A percentile compares a stretch with the other conserved stretches of the same genome.
Conservation (phyloP, 2,888 invertebrate species). For the Asteroscopus sphinx region DNA sequence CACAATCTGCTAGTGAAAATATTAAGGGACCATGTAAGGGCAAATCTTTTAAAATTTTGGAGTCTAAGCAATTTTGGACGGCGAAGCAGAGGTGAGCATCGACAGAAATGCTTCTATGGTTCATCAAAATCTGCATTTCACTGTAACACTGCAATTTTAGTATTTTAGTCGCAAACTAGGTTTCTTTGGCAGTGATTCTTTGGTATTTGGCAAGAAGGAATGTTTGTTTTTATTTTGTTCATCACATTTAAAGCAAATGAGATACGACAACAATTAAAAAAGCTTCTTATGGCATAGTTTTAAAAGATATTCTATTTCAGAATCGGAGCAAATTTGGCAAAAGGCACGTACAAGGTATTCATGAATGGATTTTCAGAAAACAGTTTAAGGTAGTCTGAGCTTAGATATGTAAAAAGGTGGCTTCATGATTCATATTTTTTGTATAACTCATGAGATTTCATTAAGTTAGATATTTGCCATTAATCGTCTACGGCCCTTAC, state of each 20-base stretch:
- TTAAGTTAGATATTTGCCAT: slow-evolving; percentile 19
- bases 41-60: slow-evolving; percentile 11
- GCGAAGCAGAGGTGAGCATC: slow-evolving; percentile 65
- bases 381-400: slow-evolving; percentile 15
- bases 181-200: slow-evolving; percentile 51
- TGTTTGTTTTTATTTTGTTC: slow-evolving; percentile 48
- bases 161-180: slow-evolving; percentile 15
- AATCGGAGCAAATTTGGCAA: slow-evolving; percentile 39
- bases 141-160: slow-evolving; percentile 27
- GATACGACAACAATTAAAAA: slow-evolving; percentile 16
- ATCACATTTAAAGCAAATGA: slow-evolving; percentile 35
- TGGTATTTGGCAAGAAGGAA: slow-evolving; percentile 53
- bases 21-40: slow-evolving; percentile 22
- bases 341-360: slow-evolving; percentile 54
- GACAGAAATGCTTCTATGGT: slow-evolving; percentile 34
- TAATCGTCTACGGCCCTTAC: slow-evolving; percentile 45
- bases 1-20: slow-evolving; percentile 17
- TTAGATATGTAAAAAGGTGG: slow-evolving; percentile 36
- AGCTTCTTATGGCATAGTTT: slow-evolving; percentile 12
- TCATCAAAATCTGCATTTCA: slow-evolving; percentile 20
- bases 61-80: slow-evolving; percentile 66
- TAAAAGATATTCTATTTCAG: slow-evolving; percentile 14
- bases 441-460: slow-evolving; percentile 12
- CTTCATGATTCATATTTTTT: slow-evolving; percentile 14
- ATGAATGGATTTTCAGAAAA: slow-evolving; percentile 24